Conservation (phyloP, 2,113 vertebrate genomes). For the Corvus cornix region DNA sequence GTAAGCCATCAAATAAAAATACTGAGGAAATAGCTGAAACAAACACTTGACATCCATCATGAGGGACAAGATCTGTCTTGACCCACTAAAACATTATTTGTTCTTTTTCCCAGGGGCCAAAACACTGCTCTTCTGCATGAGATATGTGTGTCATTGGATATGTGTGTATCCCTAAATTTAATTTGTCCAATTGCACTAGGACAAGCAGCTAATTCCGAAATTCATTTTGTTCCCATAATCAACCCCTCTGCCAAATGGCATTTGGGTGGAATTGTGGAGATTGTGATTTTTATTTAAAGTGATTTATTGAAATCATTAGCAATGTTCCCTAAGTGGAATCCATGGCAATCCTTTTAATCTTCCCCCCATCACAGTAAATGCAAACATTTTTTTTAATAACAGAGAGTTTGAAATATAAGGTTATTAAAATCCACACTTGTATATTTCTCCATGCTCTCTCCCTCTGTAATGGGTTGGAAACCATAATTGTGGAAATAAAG, state of each 20-base stretch:
- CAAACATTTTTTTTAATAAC: slow-evolving; percentile 48
- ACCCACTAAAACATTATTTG: slow-evolving; percentile 2
- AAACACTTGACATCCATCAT: background rate
- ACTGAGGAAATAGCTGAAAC: background rate
- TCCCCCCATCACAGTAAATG: background rate
- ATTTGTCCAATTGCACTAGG: slow-evolving; percentile 46
- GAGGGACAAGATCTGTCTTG: background rate
- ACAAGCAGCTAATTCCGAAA: slow-evolving; percentile 52
- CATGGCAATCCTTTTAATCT: slow-evolving; percentile 48
- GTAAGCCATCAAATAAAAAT: background rate
- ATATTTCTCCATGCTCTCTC: background rate
- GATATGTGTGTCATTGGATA: background rate
- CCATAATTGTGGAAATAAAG: background rate
- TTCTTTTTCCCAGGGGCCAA: background rate
- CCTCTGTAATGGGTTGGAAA: slow-evolving; percentile 7
- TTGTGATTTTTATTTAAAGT: slow-evolving; percentile 56
- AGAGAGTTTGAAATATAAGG: slow-evolving; percentile 18
- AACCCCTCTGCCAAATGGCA: slow-evolving; percentile 38
- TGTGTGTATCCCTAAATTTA: slow-evolving; percentile 3
- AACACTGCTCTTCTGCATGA: background rate
- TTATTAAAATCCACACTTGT: slow-evolving; percentile 32
- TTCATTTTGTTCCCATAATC: slow-evolving; percentile 38
- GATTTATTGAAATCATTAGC: slow-evolving; percentile 51
- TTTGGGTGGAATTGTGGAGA: slow-evolving; percentile 26
- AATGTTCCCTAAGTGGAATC: slow-evolving; percentile 24